phyloP scores from a whole-genome alignment of 1,140 invertebrate genomes.

The Metaphire vulgaris region DNA sequence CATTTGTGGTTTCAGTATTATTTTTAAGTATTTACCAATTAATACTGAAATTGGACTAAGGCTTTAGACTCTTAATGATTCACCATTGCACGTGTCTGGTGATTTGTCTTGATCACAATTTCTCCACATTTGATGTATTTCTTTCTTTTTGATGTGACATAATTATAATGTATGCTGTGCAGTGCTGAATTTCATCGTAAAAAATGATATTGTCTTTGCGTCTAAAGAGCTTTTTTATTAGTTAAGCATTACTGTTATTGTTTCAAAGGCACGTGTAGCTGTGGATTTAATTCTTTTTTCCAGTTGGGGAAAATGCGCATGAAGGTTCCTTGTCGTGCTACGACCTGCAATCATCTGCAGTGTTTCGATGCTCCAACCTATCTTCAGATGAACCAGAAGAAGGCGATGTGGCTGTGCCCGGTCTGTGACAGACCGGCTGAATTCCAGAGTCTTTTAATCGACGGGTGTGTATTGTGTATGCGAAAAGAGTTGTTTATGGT shows the following conservation, averaged over 20 bases:
- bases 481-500: too few species aligned
- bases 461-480: too few species aligned
- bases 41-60: not conserved
- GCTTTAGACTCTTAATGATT: not conserved
- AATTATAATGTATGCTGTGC: not conserved
- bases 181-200: not conserved
- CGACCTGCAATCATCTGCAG: constrained; percentile 87
- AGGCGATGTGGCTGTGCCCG: constrained; percentile 95
- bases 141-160: not conserved
- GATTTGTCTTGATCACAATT: not conserved
- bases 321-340: constrained; percentile 75
- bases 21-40: too few species aligned
- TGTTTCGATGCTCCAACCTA: constrained; percentile 94
- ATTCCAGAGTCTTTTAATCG: constrained; percentile 1
- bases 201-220: not conserved
- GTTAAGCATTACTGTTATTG: not conserved
- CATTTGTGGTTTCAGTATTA: too few species aligned
- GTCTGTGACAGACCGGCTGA: constrained; percentile 61
- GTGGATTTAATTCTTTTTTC: not conserved
- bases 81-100: too few species aligned
- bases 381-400: constrained; percentile 83
- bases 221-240: not conserved
- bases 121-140: not conserved
- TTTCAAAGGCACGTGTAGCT: not conserved
- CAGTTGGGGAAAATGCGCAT: constrained; percentile 11